Base-by-base conservation (phyloP, 2,113 vertebrate genomes). In the Epinephelus moara region DNA sequence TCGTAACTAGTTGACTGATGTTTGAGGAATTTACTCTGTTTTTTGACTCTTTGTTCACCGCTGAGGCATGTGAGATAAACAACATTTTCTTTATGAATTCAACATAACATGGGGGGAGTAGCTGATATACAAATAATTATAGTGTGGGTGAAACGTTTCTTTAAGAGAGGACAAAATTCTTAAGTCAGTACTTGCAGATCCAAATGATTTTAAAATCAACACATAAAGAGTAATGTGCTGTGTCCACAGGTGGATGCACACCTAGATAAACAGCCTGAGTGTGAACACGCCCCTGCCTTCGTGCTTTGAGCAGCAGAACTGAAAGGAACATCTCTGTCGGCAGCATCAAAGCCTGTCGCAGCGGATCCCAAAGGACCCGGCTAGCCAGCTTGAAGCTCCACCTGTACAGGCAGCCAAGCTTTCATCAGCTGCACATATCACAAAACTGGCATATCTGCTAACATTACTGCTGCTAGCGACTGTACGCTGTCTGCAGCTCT, bases 291-390 rank as follows among this genome's bases (percentile, higher is more conserved):
- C 60, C 45, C 23, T 67, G 40, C 30, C 6, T n/a, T 27, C 7
- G 64, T 60, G 69, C 79, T 74, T 49, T 42, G 11, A 79, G 67
- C 66, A 79, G 63, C 45, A 14, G 66, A 45, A 52, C 62, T 75
- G 81, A 84, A 84, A 82, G 70, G 60, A 90, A 84, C 85, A 81
- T 83, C 75, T 92, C 87, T 70, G 30, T 84, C 59, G 40, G 84
- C 82, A 71, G 83, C 89, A 88, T 93, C 89, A 90, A 93, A 90
- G 88, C 49, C 33, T 55, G 86, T 89, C 81, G 23, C 83, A 33
- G 81, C 70, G n/a, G 75, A 78, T 92, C 91, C 90, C 86, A 52
- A 14, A 77, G 86, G 86, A 85, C 45, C 49, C 9, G 5, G 74
- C 79, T 15, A 57, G 81, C 82, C 85, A 70, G 88, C 84, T 87